A percentile compares a stretch with the other conserved stretches of the same genome.
These are phyloP conservation scores for Elymnias hypermnestra DNA, from an alignment of 1,140 invertebrate genomes.

Conservation along the genomic window DNA sequence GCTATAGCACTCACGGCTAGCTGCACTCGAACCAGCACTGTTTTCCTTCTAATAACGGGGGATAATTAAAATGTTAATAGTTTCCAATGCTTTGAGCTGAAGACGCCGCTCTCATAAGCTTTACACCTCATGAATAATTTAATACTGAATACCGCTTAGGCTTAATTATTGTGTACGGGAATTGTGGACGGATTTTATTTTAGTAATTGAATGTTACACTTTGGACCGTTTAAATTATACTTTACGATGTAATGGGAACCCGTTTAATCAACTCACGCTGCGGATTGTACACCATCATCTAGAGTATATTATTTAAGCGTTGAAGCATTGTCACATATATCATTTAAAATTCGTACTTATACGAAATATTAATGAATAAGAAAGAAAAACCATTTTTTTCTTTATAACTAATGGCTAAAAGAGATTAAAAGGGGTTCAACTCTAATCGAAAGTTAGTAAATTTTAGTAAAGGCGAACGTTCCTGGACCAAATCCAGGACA, in stretches of 20 bases:
- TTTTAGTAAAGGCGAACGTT: too few species aligned
- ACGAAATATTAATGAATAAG: too few species aligned
- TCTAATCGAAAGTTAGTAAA: too few species aligned
- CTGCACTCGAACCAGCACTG: constrained; percentile 5
- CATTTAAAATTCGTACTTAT: too few species aligned
- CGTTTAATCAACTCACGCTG: constrained; percentile 3
- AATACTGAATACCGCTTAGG: constrained; percentile 4
- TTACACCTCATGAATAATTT: constrained; percentile 35
- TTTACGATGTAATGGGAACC: constrained; percentile 14
- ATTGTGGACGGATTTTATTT: constrained; percentile 19
- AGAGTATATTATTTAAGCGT: neutral
- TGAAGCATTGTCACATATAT: too few species aligned
- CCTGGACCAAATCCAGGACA: too few species aligned
- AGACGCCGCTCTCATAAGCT: constrained; percentile 24
- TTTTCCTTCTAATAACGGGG: constrained; percentile 25
- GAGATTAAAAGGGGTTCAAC: too few species aligned
- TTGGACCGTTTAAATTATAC: constrained; percentile 16
- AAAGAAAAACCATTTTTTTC: too few species aligned
- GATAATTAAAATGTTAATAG: constrained; percentile 43
- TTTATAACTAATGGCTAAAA: too few species aligned
- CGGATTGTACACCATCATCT: neutral
- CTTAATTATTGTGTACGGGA: constrained; percentile 24
- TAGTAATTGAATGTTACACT: constrained; percentile 25
- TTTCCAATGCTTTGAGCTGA: constrained; percentile 26
- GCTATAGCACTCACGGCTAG: neutral